Conservation (phyloP, 2,888 invertebrate genomes). For the Nephrotoma appendiculata region DNA sequence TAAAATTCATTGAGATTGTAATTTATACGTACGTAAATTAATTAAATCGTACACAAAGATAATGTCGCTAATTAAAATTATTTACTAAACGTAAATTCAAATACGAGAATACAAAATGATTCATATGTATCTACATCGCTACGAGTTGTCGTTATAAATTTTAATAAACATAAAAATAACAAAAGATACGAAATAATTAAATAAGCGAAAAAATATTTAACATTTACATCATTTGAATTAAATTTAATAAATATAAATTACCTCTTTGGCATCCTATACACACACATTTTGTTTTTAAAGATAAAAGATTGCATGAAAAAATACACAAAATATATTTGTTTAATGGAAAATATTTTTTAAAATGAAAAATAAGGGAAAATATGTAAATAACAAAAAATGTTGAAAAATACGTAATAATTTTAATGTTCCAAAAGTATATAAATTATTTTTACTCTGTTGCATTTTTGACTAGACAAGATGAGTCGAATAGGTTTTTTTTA, state of each 20-base stretch:
- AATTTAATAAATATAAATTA: constrained; percentile 18
- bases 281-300: constrained; percentile 13
- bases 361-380: neutral
- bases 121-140: neutral
- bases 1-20: neutral
- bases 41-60: neutral
- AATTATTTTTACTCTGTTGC: neutral
- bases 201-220: neutral
- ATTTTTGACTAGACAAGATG: neutral
- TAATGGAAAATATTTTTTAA: neutral
- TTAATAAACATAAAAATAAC: neutral
- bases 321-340: neutral
- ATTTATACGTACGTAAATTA: neutral
- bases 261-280: constrained; percentile 38
- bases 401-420: neutral
- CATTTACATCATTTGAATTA: neutral
- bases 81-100: neutral
- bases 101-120: neutral
- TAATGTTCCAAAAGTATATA: neutral
- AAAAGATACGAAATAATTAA: neutral
- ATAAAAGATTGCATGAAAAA: constrained; percentile 12
- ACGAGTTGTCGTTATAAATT: neutral
- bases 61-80: neutral
- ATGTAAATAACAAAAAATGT: neutral
- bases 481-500: neutral